A percentile compares a stretch with the other conserved stretches of the same genome.
These are phyloP conservation scores for Hermaeophaga mercurialis DNA, from an alignment of 2,888 invertebrate species.

Conservation along the genomic window DNA sequence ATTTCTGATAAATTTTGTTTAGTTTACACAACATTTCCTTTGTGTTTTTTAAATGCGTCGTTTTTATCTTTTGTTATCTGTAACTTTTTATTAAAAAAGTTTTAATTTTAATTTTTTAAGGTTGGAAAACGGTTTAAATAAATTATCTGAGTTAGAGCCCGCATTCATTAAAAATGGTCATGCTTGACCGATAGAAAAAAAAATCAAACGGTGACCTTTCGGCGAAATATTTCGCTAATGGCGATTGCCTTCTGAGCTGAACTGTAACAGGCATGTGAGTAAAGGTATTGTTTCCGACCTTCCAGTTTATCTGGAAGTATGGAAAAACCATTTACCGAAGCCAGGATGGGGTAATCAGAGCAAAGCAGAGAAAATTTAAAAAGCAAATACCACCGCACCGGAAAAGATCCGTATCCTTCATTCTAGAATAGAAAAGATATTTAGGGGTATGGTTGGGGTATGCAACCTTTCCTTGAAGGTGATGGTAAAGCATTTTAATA, in stretches of 20 bases:
- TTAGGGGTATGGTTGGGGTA: conserved; percentile 30
- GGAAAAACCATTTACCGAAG: conserved; percentile 18
- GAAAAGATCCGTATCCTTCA: conserved; percentile 36
- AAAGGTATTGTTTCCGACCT: conserved; percentile 28
- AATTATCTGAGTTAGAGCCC: too few species aligned
- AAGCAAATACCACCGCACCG: conserved; percentile 37
- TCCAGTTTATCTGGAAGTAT: conserved; percentile 18
- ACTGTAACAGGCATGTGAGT: conserved; percentile 14
- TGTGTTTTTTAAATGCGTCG: too few species aligned
- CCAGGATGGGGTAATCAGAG: conserved; percentile 31
- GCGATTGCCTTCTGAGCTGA: conserved; percentile 11
- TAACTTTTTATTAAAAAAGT: too few species aligned
- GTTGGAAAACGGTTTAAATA: too few species aligned
- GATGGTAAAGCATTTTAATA: conserved; percentile 45
- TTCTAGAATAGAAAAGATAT: conserved; percentile 32
- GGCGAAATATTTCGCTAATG: conserved; percentile 6
- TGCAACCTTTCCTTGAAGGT: conserved; percentile 39
- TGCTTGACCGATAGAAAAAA: not conserved
- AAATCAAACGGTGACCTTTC: conserved; percentile 14
- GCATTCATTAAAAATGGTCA: too few species aligned
- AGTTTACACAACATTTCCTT: too few species aligned
- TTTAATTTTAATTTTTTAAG: too few species aligned
- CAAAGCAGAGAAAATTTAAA: conserved; percentile 38
- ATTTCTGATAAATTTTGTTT: too few species aligned
- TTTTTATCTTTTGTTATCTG: too few species aligned